Evolutionary conservation across 2,888 invertebrate genomes (phyloP), one percentile per base, ranked within the genome.

Genomic region (Mythimna pallens): DNA sequence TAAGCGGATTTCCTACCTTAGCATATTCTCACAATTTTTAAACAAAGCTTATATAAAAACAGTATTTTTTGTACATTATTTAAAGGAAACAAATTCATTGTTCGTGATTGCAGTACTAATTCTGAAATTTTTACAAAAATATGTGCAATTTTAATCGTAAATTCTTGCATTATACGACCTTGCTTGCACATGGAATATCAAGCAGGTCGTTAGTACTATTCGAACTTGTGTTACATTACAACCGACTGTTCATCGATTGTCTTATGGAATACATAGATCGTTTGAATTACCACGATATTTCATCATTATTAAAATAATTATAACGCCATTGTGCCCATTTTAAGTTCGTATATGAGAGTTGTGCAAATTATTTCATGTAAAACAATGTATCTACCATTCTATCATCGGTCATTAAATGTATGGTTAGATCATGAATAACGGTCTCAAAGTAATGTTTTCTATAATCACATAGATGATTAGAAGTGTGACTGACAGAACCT

Each of bases 111-210:
- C 22, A 7, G 12, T 84, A 77, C 75, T 59, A 79, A 81, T 72
- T 74, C 71, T 62, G 64, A 65, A 67, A 65, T 62, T 36, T 54
- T 50, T 79, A 74, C 30, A 66, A 77, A 82, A 74, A 73, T 65
- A 40, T 81, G 73, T 85, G 76, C 71, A 79, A 69, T 66, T 83
- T 76, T 17, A 66, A 80, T 77, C 65, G 64, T 78, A 76, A 69
- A 82, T 78, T 80, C 71, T 82, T 83, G 71, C 80, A 83, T 57
- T 83, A 66, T 52, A 76, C 73, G 78, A 69, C 85, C 85, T 86
- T 86, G 84, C 65, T 58, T 58, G 59, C 65, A 68, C 54, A 47
- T 70, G 52, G 85, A 84, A 86, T 86, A 86, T 54, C 10, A 82
- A 79, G 50, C 58, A 52, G 68, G 34, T 68, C 50, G 20, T 59